Evolutionary conservation across 2,888 invertebrate species (phyloP).

Genomic region (Ophion slaviceki): DNA sequence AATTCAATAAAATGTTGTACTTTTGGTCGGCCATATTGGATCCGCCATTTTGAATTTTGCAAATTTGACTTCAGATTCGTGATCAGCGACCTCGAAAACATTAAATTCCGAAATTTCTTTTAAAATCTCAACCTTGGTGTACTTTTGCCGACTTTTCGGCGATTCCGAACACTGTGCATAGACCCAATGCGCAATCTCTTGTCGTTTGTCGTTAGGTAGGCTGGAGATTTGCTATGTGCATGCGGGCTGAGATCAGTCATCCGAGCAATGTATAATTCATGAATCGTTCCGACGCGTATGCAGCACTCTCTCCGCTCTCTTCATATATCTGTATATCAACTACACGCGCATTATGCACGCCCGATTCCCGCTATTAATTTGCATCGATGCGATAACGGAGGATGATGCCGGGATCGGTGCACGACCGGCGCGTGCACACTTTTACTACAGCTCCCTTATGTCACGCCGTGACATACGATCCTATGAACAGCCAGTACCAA

Average conservation of each 20-base stretch:
- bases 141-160: too few species aligned
- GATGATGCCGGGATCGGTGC: constrained; percentile 67
- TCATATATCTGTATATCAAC: constrained; percentile 22
- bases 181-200: constrained; percentile 16
- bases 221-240: not conserved
- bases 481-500: constrained; percentile 33
- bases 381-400: constrained; percentile 75
- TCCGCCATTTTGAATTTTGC: too few species aligned
- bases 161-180: not conserved
- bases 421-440: constrained; percentile 62
- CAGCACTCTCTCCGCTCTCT: constrained; percentile 9
- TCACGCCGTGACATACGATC: constrained; percentile 22
- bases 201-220: constrained; percentile 28
- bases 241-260: constrained; percentile 72
- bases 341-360: constrained; percentile 73
- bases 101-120: too few species aligned
- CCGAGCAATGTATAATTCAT: constrained; percentile 75
- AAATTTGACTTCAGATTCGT: too few species aligned
- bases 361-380: constrained; percentile 77
- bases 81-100: too few species aligned
- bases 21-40: too few species aligned
- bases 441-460: constrained; percentile 46
- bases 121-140: too few species aligned
- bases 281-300: constrained; percentile 67
- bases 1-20: too few species aligned